A percentile compares a stretch with the other conserved stretches of the same genome.
These are phyloP conservation scores for Melinopterus prodromus DNA, from an alignment of 2,888 invertebrate species.

Conservation along the genomic window DNA sequence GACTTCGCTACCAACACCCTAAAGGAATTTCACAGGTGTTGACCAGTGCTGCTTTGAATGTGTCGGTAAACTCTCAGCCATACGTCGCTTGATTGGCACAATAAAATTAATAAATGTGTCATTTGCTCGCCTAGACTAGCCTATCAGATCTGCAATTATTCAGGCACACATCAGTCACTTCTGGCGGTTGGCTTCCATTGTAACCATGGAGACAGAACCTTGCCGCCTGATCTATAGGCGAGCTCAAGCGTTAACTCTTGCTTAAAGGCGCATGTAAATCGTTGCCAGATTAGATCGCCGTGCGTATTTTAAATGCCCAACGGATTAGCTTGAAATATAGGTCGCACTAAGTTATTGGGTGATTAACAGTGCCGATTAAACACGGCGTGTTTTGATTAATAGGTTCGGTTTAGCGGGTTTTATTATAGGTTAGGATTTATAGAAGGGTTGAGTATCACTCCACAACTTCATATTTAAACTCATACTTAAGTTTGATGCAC, in stretches of 20 bases:
- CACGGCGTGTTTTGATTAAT: neutral
- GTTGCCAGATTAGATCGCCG: neutral
- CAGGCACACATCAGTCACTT: neutral
- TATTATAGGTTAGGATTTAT: neutral
- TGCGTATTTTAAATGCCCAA: neutral
- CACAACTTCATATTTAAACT: neutral
- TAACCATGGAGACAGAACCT: neutral
- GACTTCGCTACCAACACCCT: neutral
- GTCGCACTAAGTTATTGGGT: neutral
- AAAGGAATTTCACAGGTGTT: neutral
- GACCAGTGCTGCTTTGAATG: neutral
- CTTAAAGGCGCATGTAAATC: neutral
- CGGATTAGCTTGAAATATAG: neutral
- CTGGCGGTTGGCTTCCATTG: neutral
- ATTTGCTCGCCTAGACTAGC: neutral
- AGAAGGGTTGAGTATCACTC: neutral
- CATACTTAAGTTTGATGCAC: too few species aligned
- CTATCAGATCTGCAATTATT: neutral
- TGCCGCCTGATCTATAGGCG: neutral
- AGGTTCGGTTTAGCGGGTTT: neutral
- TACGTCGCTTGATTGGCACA: neutral
- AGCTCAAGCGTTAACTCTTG: neutral
- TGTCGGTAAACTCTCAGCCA: neutral
- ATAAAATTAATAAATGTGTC: neutral
- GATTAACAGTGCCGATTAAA: neutral